Conservation (phyloP, 2,888 invertebrate species). For the Tethea ocularis region DNA sequence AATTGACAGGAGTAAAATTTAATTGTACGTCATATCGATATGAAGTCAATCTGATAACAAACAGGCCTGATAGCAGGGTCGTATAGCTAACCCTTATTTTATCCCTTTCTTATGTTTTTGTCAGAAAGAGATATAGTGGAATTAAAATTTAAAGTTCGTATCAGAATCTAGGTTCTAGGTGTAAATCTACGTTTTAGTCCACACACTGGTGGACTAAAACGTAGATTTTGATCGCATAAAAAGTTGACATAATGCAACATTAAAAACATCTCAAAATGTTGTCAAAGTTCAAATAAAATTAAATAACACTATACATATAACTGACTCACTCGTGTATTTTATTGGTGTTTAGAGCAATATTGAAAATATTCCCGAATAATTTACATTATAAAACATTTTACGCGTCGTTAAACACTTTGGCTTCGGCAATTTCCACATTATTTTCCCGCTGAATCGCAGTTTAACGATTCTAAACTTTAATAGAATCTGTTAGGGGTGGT, state of each 20-base stretch:
- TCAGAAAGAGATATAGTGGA: no score
- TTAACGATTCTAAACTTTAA: neutral
- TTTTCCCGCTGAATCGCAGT: neutral
- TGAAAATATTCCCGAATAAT: neutral
- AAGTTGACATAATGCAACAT: slow-evolving; percentile 6
- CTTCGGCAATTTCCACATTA: neutral
- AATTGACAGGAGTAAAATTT: no score
- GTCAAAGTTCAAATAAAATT: slow-evolving; percentile 3
- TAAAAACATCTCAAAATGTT: neutral
- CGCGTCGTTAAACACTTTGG: neutral
- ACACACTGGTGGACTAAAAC: no score
- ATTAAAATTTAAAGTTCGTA: no score
- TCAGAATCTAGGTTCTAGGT: no score
- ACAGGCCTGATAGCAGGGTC: no score
- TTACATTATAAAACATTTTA: slow-evolving; percentile 8
- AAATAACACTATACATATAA: slow-evolving; percentile 3
- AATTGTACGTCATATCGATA: no score
- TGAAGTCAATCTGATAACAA: no score
- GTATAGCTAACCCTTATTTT: no score
- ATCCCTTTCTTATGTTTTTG: no score
- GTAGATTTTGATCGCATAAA: neutral
- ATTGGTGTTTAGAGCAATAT: slow-evolving; percentile 6
- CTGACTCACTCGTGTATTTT: neutral
- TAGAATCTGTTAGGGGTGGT: neutral
- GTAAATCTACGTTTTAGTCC: no score